A percentile compares a stretch with the other conserved stretches of the same genome.
Evolutionary conservation across 2,113 vertebrate genomes (phyloP).

Genomic region (Takifugu flavidus): DNA sequence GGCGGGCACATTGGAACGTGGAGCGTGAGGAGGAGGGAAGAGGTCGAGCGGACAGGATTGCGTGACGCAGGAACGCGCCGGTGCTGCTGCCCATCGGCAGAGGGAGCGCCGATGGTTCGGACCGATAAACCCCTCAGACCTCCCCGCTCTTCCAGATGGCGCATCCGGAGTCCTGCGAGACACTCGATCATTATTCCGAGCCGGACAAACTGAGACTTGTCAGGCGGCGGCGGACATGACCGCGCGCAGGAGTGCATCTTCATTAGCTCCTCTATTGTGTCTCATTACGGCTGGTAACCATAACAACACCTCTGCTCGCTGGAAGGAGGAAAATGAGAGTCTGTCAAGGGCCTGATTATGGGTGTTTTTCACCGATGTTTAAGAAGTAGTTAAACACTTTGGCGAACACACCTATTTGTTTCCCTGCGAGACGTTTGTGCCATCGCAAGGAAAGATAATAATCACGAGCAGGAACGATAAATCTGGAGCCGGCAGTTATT

Average conservation of each 20-base stretch:
- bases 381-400: background rate
- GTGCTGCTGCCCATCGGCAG: background rate
- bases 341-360: background rate
- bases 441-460: background rate
- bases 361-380: background rate
- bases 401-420: background rate
- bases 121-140: conserved; percentile 27
- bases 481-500: background rate
- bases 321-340: background rate
- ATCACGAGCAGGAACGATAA: background rate
- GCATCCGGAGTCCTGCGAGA: conserved; percentile 9
- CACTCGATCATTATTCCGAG: conserved; percentile 31
- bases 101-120: conserved; percentile 25
- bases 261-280: background rate
- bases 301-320: background rate
- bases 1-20: conserved; percentile 21
- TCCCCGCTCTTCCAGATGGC: conserved; percentile 38
- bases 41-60: conserved; percentile 2
- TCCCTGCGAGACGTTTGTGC: background rate
- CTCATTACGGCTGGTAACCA: conserved; percentile 16
- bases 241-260: conserved; percentile 7
- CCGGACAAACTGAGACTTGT: conserved; percentile 12
- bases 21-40: background rate
- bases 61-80: background rate
- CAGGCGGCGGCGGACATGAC: conserved; percentile 1